Conservation (phyloP, 1,140 invertebrate species). For the Ceratosolen solmsi region DNA sequence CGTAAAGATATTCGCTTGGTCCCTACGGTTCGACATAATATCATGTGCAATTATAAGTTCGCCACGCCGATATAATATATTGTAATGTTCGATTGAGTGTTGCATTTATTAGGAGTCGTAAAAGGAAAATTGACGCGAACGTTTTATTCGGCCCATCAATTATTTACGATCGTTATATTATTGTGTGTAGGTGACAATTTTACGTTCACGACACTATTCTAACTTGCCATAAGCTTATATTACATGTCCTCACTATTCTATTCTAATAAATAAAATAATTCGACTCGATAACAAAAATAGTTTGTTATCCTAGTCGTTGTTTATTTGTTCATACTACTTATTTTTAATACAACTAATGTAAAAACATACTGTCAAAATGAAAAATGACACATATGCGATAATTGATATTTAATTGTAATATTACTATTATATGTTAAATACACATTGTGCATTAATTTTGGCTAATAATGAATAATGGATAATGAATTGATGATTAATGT, state of each 20-base stretch:
- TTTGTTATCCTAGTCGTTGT: no score
- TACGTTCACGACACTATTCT: conserved; percentile 6
- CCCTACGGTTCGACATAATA: background rate
- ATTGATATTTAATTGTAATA: no score
- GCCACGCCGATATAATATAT: conserved; percentile 7
- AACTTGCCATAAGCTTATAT: conserved; percentile 14
- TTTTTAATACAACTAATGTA: no score
- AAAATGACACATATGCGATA: no score
- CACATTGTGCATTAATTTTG: no score
- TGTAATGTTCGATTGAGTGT: conserved; percentile 28
- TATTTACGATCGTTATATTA: conserved; percentile 42
- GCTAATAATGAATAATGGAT: no score
- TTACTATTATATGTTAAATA: no score
- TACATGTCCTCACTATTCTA: background rate
- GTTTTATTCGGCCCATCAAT: conserved; percentile 26
- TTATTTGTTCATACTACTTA: no score
- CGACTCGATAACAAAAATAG: background rate
- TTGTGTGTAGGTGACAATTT: conserved; percentile 32
- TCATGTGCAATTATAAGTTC: conserved; percentile 18
- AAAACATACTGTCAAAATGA: no score
- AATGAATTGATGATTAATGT: no score
- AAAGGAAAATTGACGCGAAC: conserved; percentile 30
- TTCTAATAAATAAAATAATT: background rate
- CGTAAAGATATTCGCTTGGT: background rate
- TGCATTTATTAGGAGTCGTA: conserved; percentile 41